phyloP scores from a whole-genome alignment of 2,888 invertebrate genomes.

The Gandaritis pyraliata region DNA sequence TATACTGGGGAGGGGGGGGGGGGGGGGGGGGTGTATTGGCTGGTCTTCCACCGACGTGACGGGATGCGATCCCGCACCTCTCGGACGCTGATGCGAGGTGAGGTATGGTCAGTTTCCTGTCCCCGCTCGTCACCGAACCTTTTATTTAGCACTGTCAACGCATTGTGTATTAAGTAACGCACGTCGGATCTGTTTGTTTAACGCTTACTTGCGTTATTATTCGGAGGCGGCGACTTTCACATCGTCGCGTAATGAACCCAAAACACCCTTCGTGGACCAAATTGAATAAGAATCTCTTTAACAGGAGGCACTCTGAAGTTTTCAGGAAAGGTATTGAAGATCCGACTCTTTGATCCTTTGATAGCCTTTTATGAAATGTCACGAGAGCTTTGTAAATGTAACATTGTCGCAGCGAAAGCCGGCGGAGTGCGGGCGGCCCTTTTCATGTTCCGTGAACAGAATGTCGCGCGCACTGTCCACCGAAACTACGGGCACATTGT shows the following conservation, averaged over 20 bases:
- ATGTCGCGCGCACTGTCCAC: too few relatives aligned
- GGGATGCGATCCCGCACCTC: not conserved
- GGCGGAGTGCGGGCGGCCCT: too few relatives aligned
- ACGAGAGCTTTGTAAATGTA: conserved; percentile 1
- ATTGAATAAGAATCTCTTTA: conserved; percentile 30
- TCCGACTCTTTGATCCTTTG: conserved; percentile 20
- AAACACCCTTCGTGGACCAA: conserved; percentile 22
- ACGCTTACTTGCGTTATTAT: conserved; percentile 29
- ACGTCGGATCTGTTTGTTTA: conserved; percentile 29
- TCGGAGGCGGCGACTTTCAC: conserved; percentile 26
- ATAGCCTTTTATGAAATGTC: conserved; percentile 9
- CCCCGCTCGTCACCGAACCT: conserved; percentile 8
- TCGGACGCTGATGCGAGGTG: too few relatives aligned
- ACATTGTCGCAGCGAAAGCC: too few relatives aligned
- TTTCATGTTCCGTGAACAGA: too few relatives aligned
- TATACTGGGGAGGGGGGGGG: too few relatives aligned
- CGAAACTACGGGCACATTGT: too few relatives aligned
- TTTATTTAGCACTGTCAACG: conserved; percentile 15
- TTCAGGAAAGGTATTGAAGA: conserved; percentile 20
- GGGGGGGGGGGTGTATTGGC: too few relatives aligned
- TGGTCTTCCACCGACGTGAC: too few relatives aligned
- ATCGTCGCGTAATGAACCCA: conserved; percentile 26
- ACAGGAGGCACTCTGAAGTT: conserved; percentile 15
- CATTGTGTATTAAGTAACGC: conserved; percentile 27
- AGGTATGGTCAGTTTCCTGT: not conserved